These are phyloP conservation scores for Myxocyprinus asiaticus DNA, from an alignment of 2,113 vertebrate species.

Conservation along the genomic window DNA sequence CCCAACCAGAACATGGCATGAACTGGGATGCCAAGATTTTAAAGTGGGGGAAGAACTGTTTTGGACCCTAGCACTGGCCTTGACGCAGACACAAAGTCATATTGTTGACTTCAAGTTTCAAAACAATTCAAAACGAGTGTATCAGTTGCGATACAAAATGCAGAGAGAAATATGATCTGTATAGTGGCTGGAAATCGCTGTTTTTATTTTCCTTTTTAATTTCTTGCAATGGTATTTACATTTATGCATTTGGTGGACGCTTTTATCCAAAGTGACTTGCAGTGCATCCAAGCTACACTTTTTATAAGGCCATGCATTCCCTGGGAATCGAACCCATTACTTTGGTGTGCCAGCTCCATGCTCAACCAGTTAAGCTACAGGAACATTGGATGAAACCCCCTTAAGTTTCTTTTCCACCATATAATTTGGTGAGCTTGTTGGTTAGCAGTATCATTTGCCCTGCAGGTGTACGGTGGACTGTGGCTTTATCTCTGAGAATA, in stretches of 20 bases:
- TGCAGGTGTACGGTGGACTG: not conserved
- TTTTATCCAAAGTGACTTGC: too few relatives aligned
- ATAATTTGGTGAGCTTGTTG: not conserved
- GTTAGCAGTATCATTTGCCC: not conserved
- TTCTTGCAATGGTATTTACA: not conserved
- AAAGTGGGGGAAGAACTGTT: not conserved
- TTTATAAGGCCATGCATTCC: too few relatives aligned
- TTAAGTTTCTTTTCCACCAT: constrained; percentile 1
- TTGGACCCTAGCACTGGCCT: not conserved
- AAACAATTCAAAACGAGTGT: not conserved
- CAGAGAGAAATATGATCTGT: not conserved
- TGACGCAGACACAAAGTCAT: too few relatives aligned
- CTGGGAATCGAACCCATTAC: too few relatives aligned
- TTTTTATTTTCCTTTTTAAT: not conserved
- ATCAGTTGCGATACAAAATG: not conserved
- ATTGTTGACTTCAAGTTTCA: too few relatives aligned
- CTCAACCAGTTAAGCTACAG: too few relatives aligned
- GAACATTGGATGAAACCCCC: not conserved
- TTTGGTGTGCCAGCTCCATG: too few relatives aligned
- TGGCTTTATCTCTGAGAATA: not conserved
- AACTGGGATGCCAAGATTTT: not conserved
- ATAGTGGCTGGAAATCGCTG: not conserved
- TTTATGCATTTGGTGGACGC: too few relatives aligned
- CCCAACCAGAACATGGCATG: not conserved
- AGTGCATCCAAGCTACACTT: too few relatives aligned